A percentile compares a stretch with the other conserved stretches of the same genome.
These are phyloP conservation scores for Coilia nasus DNA, from an alignment of 2,797 vertebrate genomes.

Conservation along the genomic window DNA sequence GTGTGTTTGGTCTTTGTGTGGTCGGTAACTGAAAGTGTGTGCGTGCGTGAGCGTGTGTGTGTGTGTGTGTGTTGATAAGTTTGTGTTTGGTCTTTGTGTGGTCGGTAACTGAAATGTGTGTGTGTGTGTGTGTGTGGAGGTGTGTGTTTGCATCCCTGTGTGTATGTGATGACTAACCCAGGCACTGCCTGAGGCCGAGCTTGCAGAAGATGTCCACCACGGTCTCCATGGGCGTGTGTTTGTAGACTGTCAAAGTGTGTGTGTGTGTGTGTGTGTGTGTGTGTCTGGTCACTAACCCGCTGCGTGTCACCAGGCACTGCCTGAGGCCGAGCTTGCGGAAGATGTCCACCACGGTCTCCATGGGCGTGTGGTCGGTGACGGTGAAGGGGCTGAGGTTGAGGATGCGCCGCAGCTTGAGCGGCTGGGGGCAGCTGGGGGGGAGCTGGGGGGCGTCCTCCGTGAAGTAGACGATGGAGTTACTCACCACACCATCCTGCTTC, in stretches of 20 bases:
- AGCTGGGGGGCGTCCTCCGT: constrained; percentile 90
- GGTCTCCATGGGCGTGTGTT: not conserved
- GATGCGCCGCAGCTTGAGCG: constrained; percentile 89
- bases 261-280: constrained; percentile 1
- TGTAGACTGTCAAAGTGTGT: not conserved
- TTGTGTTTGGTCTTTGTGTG: not conserved
- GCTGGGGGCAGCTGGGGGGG: constrained; percentile 87
- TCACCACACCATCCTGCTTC: constrained; percentile 96
- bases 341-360: constrained; percentile 98
- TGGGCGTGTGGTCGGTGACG: constrained; percentile 96
- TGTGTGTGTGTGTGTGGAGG: not conserved
- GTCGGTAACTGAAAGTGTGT: no score
- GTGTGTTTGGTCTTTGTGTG: no score
- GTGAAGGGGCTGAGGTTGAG: constrained; percentile 98
- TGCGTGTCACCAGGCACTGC: constrained; percentile 95
- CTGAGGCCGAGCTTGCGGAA: constrained; percentile 96
- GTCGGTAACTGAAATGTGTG: not conserved
- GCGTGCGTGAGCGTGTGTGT: no score
- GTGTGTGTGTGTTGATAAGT: not conserved
- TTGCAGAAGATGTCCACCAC: constrained; percentile 50
- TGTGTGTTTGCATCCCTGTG: not conserved
- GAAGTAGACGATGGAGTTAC: constrained; percentile 95
- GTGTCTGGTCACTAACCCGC: constrained; percentile 77
- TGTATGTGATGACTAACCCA: constrained; percentile 69
- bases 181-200: no score